Base-by-base conservation (phyloP, 2,888 invertebrate species). In the Tetheella fluctuosa region DNA sequence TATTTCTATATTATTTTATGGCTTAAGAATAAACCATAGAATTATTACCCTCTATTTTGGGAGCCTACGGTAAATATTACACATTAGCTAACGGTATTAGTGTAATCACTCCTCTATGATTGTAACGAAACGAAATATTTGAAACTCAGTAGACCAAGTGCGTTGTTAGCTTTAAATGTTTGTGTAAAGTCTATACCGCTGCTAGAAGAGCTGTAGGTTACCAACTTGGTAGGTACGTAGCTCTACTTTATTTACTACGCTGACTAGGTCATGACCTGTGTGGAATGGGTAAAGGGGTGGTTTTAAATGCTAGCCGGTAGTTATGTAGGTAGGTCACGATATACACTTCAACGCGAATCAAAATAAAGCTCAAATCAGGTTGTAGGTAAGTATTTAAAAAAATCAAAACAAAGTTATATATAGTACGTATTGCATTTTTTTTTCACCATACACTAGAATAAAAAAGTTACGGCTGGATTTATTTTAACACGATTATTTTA, bases 1-100 rank as follows among this genome's bases (percentile, higher is more conserved):
- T 66, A 67, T 74, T 66, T 66, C 74, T 70, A 77, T 75, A 74
- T 64, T 67, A 68, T 64, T 73, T 71, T 69, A 69, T 65, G 68
- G 67, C 53, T 62, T 39, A 12, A 39, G 15, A n/a, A n/a, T n/a
- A n/a, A n/a, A n/a, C n/a, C n/a, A n/a, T n/a, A n/a, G n/a, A n/a
- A n/a, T n/a, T n/a, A n/a, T n/a, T n/a, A n/a, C n/a, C n/a, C n/a
- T n/a, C n/a, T n/a, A n/a, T n/a, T n/a, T n/a, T 42, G 42, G n/a
- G n/a, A 17, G 6, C 5, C 1, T 48, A 10, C 17, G 20, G 48
- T 20, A n/a, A 48, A 48, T 42, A 12, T 10, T 42, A 17, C 42
- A 17, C 17, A 20, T 48, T 5, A 17, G 7, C 17, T 42, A 42
- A 48, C 48, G 48, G 48, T 48, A 20, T 48, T 15, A 48, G 48